Evolutionary conservation across 1,140 invertebrate genomes (phyloP), one percentile per base, ranked within the genome.

Genomic region (Zaprionus gabonicus): DNA sequence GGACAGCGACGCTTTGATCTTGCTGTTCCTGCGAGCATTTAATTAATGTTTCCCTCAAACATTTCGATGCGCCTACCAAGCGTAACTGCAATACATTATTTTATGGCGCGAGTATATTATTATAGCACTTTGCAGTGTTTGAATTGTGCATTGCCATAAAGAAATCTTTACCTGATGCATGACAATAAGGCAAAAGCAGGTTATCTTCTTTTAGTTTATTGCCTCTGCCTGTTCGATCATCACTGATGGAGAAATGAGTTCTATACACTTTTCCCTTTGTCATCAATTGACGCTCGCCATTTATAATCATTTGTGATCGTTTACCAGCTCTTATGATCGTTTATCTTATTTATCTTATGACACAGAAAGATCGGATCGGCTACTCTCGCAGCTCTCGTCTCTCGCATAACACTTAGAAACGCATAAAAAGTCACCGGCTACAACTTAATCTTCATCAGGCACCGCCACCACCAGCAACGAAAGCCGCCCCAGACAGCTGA

Each of bases 371-470:
- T 27, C n/a, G 27, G 36, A 57, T 27, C n/a, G 27, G 36, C 51
- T 65, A 20, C 31, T 58, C 31, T 57, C 62, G 44, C 36, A 60
- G 28, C 7, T 28, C 28, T 7, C 28, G 28, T 31, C 28, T 31
- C 28, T 31, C 69, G 59, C 51, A 71, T 59, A 71, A 51, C 78
- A 78, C 75, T 74, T 71, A 25, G 38, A 64, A 68, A 59, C 7
- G 67, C 78, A 83, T 83, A 82, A 78, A 80, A 73, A 83, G 57
- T 66, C 71, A 55, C 56, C 65, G 31, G 74, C 62, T 44, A 44
- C 84, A 87, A 74, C 84, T 88, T 84, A 88, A 87, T 87, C 84
- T 81, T 84, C 71, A 78, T 88, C 78, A 83, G 77, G 41, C 41
- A 46, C 58, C 66, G 44, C 53, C 63, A 10, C 31, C 31, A 34